Conservation (phyloP, 1,140 invertebrate species). For the Sycobia sp. region DNA sequence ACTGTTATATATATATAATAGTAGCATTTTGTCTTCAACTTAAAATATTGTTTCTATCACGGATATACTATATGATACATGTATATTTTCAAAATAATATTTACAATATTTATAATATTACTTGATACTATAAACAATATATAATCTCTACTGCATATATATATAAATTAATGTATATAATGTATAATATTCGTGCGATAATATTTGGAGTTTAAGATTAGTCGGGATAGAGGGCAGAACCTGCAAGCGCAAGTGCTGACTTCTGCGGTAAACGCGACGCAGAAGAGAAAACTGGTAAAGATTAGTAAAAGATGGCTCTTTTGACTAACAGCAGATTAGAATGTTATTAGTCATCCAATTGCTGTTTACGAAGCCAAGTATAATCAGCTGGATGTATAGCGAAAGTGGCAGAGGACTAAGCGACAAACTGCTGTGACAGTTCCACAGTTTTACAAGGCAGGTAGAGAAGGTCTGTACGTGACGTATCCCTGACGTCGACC, state of each 20-base stretch:
- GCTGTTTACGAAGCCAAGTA: conserved; percentile 48
- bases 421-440: conserved; percentile 37
- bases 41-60: no score
- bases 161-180: not conserved
- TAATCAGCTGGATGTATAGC: conserved; percentile 46
- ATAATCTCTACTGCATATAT: not conserved
- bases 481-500: not conserved
- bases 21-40: no score
- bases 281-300: conserved; percentile 15
- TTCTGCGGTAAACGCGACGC: not conserved
- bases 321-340: conserved; percentile 41
- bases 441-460: not conserved
- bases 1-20: no score
- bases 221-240: conserved; percentile 1
- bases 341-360: conserved; percentile 52
- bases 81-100: no score
- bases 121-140: no score
- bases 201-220: not conserved
- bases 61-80: no score
- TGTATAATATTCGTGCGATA: no score
- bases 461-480: not conserved
- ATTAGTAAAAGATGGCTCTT: conserved; percentile 53
- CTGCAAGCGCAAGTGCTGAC: not conserved
- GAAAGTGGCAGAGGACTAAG: conserved; percentile 9
- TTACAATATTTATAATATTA: no score